phyloP scores from a whole-genome alignment of 2,113 vertebrate species.

The Tenebrosternarchus preto region DNA sequence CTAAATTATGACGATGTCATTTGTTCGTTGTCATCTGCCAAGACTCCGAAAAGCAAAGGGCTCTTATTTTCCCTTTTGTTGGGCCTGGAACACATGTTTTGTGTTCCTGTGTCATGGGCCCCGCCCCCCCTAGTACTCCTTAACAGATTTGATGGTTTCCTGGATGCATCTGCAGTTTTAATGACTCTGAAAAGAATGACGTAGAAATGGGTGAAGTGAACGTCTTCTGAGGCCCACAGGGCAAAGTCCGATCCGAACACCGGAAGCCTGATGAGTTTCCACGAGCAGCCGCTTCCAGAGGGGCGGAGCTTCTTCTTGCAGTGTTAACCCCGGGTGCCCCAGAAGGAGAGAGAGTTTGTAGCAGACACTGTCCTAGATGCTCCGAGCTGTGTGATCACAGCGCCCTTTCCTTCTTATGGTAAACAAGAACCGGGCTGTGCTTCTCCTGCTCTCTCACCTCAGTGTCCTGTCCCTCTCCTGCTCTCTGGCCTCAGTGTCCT shows the following conservation, averaged over 20 bases:
- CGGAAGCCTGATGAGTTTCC: conserved; percentile 27
- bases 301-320: no score
- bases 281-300: conserved; percentile 15
- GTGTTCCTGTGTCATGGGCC: no score
- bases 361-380: conserved; percentile 40
- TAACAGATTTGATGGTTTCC: no score
- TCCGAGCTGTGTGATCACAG: neutral
- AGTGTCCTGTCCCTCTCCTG: conserved; percentile 11
- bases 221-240: conserved; percentile 4
- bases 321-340: no score
- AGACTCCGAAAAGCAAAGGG: no score
- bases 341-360: conserved; percentile 31
- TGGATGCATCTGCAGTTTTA: conserved; percentile 9
- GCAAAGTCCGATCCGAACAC: conserved; percentile 35
- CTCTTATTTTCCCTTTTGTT: no score
- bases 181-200: conserved; percentile 1
- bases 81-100: no score
- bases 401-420: no score
- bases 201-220: neutral
- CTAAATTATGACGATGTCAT: neutral
- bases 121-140: no score
- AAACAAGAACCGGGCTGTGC: no score
- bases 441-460: conserved; percentile 7
- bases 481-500: conserved; percentile 11
- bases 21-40: neutral